Evolutionary conservation across 2,113 vertebrate species (phyloP), one percentile per base, ranked within the genome.

Genomic region (Solea senegalensis): DNA sequence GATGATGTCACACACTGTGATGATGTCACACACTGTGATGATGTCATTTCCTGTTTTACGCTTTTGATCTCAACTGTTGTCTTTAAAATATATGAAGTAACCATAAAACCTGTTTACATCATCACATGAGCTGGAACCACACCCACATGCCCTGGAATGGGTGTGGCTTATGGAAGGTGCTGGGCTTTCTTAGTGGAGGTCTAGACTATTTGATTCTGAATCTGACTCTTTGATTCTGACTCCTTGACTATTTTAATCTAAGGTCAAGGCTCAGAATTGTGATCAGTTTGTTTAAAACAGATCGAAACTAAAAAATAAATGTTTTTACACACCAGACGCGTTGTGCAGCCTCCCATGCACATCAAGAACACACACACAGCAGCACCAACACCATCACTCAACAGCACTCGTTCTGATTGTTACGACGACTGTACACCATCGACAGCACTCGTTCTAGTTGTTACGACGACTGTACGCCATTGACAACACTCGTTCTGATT

Each of bases 81-180:
- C 76, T 51, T 78, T 49, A 67, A 53, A 76, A 68, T 45, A 60
- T 44, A 55, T 58, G 60, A 73, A 57, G 50, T 76, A 27, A 16
- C 9, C 13, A 40, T 69, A 11, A 46, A 46, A 72, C 62, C 75
- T 68, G 82, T 80, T 80, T 77, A 77, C 80, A 52, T 67, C 53
- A 74, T 63, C 55, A 27, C 5, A 0, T 69, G 12, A 60, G 80
- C 80, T 83, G 78, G 54, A 78, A 74, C 64, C 40, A 50, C 15
- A 4, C 28, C 60, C 50, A 44, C 9, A 21, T 0, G 1, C 4
- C 16, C 16, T 27, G 27, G 8, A 45, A 16, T 43, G 67, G 54
- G 50, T 0, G 46, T 41, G 6, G 48, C 15, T 14, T n/a, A 16
- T 1, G 15, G 48, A 16, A 16, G 45, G 15, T 39, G 6, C 21